Evolutionary conservation across 2,888 invertebrate genomes (phyloP).

Genomic region (Hesperia comma): DNA sequence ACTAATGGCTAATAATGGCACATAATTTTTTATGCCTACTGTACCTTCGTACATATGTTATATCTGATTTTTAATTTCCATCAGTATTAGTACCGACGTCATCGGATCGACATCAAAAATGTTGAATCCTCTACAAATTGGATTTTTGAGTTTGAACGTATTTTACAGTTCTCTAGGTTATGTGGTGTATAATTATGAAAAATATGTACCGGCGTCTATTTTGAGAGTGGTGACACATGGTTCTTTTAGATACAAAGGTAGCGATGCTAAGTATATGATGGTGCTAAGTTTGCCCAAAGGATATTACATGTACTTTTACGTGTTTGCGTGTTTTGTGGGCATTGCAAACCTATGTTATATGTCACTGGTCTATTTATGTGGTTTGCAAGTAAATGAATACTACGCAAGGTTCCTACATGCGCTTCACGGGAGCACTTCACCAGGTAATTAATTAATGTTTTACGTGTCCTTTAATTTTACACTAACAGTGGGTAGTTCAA

Average conservation of each 20-base stretch:
- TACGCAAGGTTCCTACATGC: neutral
- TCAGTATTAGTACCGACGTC: no score
- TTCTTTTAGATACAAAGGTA: neutral
- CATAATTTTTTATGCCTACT: no score
- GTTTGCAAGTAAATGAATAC: neutral
- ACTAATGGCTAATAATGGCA: no score
- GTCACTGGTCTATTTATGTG: neutral
- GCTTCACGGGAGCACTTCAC: neutral
- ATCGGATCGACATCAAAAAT: neutral
- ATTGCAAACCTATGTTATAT: neutral
- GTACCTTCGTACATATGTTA: no score
- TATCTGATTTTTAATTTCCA: no score
- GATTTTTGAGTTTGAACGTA: neutral
- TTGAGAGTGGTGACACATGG: neutral
- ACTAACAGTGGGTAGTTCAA: no score
- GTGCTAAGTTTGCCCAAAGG: neutral
- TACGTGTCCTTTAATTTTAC: no score
- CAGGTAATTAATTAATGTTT: neutral
- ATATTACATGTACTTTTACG: neutral
- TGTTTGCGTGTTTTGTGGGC: neutral
- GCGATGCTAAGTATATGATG: neutral
- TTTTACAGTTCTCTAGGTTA: neutral
- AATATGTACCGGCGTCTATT: neutral
- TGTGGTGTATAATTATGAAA: neutral
- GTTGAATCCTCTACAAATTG: neutral